These are phyloP conservation scores for Orthonyx spaldingii DNA, from an alignment of 2,113 vertebrate species.

Conservation along the genomic window DNA sequence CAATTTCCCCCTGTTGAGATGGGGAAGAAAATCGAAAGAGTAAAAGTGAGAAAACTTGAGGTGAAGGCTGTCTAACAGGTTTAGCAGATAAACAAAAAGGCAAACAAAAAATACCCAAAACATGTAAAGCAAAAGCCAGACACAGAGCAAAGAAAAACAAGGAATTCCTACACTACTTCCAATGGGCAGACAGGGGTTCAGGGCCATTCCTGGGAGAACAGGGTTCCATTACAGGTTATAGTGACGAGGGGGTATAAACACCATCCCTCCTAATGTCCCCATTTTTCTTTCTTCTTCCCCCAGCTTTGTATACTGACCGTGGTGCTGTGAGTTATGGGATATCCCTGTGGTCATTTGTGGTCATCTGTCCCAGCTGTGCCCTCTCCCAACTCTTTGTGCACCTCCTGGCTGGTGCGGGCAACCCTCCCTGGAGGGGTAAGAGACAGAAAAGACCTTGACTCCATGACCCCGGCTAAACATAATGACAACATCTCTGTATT, in stretches of 20 bases:
- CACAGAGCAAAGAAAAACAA: neutral
- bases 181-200: neutral
- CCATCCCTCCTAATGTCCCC: neutral
- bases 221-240: neutral
- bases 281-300: neutral
- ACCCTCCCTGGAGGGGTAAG: neutral
- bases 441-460: neutral
- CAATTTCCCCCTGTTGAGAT: accelerated
- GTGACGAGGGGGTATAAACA: neutral
- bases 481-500: neutral
- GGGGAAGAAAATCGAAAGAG: neutral
- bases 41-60: neutral
- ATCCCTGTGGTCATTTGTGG: neutral
- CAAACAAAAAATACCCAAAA: neutral
- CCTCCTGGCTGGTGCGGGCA: accelerated
- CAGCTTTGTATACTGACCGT: accelerated
- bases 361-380: neutral
- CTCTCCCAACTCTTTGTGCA: neutral
- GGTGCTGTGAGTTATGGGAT: neutral
- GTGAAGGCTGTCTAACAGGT: neutral
- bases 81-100: neutral
- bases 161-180: neutral
- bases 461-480: neutral
- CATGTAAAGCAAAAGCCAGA: neutral
- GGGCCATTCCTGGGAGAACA: accelerated